phyloP scores from a whole-genome alignment of 2,113 vertebrate species.

The Cygnus atratus region DNA sequence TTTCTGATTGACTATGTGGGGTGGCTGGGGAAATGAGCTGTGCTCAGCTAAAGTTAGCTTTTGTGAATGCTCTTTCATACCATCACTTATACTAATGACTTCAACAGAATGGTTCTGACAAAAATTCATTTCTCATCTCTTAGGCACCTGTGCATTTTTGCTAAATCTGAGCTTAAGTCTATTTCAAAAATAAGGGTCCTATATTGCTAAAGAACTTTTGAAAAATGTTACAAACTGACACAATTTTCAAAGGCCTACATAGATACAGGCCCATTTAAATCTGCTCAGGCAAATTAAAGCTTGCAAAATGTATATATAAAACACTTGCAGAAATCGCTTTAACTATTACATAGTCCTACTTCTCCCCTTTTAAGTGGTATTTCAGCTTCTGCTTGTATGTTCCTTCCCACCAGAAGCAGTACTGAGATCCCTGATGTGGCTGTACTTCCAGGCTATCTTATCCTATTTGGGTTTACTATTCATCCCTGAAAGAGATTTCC shows the following conservation, averaged over 20 bases:
- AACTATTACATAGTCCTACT: background rate
- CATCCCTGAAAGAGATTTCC: background rate
- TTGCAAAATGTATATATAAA: background rate
- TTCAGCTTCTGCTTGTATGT: background rate
- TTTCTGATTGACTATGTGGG: background rate
- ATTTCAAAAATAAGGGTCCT: background rate
- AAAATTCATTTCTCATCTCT: background rate
- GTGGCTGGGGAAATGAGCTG: background rate
- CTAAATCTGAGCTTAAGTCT: background rate
- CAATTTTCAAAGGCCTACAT: background rate
- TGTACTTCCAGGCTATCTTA: background rate
- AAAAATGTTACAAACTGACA: rapidly evolving
- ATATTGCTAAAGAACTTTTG: background rate
- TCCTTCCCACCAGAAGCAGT: background rate
- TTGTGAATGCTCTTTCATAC: background rate
- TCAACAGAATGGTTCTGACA: background rate
- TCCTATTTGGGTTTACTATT: background rate
- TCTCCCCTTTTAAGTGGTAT: background rate
- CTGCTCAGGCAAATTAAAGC: background rate
- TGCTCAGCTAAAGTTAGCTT: background rate
- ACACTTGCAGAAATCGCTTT: background rate
- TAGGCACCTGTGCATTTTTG: background rate
- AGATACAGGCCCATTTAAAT: background rate
- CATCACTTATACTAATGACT: background rate
- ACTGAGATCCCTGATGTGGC: background rate